phyloP scores from a whole-genome alignment of 1,140 invertebrate genomes.

The Magallana gigas region DNA sequence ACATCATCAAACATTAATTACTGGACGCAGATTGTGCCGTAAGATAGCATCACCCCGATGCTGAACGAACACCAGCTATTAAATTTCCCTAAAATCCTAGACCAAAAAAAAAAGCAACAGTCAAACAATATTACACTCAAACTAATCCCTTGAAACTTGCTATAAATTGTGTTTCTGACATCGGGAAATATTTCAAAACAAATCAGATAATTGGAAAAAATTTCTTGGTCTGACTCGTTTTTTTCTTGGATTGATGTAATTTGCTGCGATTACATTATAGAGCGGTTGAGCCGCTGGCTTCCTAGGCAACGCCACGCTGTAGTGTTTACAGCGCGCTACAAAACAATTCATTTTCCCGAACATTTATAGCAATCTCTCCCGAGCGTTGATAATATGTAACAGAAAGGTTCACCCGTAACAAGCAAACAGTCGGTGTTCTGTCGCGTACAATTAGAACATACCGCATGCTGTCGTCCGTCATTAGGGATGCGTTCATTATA shows the following conservation, averaged over 20 bases:
- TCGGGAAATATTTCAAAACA: neutral
- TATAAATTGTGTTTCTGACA: neutral
- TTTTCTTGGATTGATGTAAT: slow-evolving; percentile 9
- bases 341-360: neutral
- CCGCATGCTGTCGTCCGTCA: slow-evolving; percentile 9
- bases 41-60: no score
- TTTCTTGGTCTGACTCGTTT: slow-evolving; percentile 1
- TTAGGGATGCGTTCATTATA: neutral
- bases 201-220: slow-evolving; percentile 22
- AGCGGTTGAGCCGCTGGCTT: neutral
- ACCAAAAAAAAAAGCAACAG: no score
- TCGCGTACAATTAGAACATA: neutral
- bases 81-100: no score
- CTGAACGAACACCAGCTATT: no score
- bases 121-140: neutral
- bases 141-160: slow-evolving; percentile 25
- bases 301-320: neutral
- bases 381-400: slow-evolving; percentile 23
- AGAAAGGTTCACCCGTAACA: neutral
- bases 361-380: neutral
- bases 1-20: no score
- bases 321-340: slow-evolving; percentile 11
- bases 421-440: neutral
- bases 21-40: no score
- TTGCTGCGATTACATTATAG: neutral